Percentiles rank a stretch among this genome's conserved stretches.
Evolutionary conservation across 1,140 invertebrate species (phyloP).

Genomic region (Copidosoma floridanum): DNA sequence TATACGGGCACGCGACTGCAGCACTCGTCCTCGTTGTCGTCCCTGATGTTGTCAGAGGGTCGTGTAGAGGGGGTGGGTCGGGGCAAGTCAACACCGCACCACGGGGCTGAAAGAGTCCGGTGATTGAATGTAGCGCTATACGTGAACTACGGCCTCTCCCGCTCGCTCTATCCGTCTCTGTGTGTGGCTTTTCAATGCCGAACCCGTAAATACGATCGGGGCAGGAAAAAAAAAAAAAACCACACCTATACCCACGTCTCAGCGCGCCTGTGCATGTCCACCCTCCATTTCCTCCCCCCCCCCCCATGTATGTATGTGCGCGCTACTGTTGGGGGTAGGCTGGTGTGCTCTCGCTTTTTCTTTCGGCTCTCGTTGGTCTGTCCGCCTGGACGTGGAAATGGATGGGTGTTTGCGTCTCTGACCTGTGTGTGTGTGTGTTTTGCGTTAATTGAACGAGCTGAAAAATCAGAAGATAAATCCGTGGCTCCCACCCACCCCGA

Average conservation of each 20-base stretch:
- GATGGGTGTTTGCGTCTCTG: background rate
- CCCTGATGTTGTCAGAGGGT: no score
- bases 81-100: background rate
- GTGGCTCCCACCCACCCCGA: no score
- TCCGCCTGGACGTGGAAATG: background rate
- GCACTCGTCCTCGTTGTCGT: no score
- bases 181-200: conserved; percentile 12
- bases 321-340: no score
- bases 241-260: background rate
- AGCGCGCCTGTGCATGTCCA: no score
- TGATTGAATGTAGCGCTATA: conserved; percentile 22
- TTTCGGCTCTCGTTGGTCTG: background rate
- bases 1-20: no score
- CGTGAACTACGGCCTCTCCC: background rate
- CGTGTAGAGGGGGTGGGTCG: no score
- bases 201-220: background rate
- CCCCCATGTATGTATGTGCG: no score
- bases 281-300: no score
- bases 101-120: conserved; percentile 4
- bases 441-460: conserved; percentile 15
- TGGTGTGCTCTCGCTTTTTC: background rate
- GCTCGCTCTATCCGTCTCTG: background rate
- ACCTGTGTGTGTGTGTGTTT: background rate
- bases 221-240: conserved; percentile 14
- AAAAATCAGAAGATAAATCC: conserved; percentile 20